These are phyloP conservation scores for Anagrus nilaparvatae DNA, from an alignment of 1,140 invertebrate genomes.

Conservation along the genomic window DNA sequence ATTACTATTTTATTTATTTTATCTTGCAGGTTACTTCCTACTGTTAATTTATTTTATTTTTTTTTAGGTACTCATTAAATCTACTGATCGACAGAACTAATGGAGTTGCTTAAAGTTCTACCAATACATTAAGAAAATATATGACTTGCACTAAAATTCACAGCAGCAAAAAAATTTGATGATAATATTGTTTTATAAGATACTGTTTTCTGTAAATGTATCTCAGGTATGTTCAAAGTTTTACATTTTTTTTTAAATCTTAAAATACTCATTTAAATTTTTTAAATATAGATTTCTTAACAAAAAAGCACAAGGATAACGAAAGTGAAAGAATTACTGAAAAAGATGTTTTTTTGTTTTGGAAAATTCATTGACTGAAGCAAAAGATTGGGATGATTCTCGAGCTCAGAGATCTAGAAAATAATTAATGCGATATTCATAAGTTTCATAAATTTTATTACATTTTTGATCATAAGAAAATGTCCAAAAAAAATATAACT, in stretches of 20 bases:
- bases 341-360: slow-evolving; percentile 6
- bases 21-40: no score
- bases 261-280: neutral
- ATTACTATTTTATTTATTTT: no score
- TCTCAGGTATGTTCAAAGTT: neutral
- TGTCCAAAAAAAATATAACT: no score
- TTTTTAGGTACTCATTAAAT: neutral
- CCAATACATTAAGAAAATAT: slow-evolving; percentile 1
- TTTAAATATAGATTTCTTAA: slow-evolving; percentile 6
- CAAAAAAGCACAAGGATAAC: slow-evolving; percentile 2
- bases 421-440: no score
- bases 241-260: neutral
- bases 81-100: neutral
- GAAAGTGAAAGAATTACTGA: slow-evolving; percentile 1
- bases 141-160: slow-evolving; percentile 5
- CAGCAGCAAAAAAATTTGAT: slow-evolving; percentile 3
- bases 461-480: no score
- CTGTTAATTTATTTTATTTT: no score
- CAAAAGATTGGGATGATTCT: slow-evolving; percentile 5
- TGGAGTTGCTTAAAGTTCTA: neutral
- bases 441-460: no score
- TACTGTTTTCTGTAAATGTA: slow-evolving; percentile 3
- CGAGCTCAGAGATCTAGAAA: neutral
- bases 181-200: slow-evolving; percentile 10
- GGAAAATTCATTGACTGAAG: slow-evolving; percentile 2